Percentiles rank a stretch among this genome's conserved stretches.
Conservation (phyloP, 2,113 vertebrate species). For the Lamprologus speciosus region DNA sequence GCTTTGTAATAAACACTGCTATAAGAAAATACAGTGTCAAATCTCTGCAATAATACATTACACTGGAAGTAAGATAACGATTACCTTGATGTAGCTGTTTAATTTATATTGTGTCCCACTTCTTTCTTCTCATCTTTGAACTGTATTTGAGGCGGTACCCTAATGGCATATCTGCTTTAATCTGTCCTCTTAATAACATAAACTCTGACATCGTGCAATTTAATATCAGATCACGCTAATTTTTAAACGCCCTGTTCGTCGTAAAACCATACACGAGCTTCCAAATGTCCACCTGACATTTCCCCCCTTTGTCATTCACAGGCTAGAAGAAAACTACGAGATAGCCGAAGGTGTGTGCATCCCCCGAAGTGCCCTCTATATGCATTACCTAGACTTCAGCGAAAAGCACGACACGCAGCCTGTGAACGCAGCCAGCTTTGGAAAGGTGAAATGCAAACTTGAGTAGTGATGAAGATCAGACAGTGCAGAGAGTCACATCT, state of each 20-base stretch:
- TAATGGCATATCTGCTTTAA: background rate
- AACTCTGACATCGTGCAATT: background rate
- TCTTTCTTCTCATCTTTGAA: background rate
- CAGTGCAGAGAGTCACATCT: background rate
- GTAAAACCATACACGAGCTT: background rate
- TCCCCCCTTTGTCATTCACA: conserved; percentile 44
- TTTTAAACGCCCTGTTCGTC: background rate
- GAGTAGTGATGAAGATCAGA: background rate
- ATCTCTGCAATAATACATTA: background rate
- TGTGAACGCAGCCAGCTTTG: conserved; percentile 97
- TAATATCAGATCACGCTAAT: background rate
- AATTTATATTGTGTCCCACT: background rate
- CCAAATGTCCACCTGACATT: background rate
- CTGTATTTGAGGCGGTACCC: rapidly evolving
- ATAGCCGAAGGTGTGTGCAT: conserved; percentile 98
- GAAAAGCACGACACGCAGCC: conserved; percentile 98
- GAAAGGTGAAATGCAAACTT: conserved; percentile 79
- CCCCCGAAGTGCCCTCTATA: conserved; percentile 95
- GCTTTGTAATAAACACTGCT: background rate
- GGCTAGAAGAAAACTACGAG: conserved; percentile 99
- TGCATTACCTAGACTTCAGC: conserved; percentile 99
- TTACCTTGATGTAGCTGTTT: background rate
- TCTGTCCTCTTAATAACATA: background rate
- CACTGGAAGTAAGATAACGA: background rate
- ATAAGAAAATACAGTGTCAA: background rate